phyloP scores from a whole-genome alignment of 2,113 vertebrate genomes.

The Sebastes schlegelii region DNA sequence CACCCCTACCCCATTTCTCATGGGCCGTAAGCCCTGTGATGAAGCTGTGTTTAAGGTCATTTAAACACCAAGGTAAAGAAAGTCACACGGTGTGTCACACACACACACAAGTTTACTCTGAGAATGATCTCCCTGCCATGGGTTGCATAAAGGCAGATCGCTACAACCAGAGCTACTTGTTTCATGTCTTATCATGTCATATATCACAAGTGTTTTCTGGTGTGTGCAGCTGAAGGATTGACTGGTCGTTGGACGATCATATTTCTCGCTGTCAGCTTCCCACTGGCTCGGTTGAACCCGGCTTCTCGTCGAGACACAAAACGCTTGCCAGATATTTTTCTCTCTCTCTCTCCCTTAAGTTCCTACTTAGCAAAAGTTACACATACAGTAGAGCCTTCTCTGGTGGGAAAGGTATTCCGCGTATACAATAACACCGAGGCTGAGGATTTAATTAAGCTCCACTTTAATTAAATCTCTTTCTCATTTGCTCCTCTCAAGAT shows the following conservation, averaged over 20 bases:
- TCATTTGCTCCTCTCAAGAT: conserved; percentile 31
- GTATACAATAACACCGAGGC: conserved; percentile 33
- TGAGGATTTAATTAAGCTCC: conserved; percentile 62
- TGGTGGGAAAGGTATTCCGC: conserved; percentile 15
- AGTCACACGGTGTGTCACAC: conserved; percentile 53
- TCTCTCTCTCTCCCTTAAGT: neutral
- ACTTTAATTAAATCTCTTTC: conserved; percentile 60
- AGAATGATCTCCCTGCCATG: conserved; percentile 23
- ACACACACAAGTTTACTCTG: conserved; percentile 18
- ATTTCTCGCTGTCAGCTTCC: conserved; percentile 4
- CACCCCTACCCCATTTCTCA: conserved; percentile 57
- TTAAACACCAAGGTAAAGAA: conserved; percentile 72
- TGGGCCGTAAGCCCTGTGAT: conserved; percentile 57
- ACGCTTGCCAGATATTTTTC: neutral
- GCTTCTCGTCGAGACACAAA: neutral
- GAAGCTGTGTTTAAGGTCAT: conserved; percentile 76
- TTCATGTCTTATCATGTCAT: conserved; percentile 24
- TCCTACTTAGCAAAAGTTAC: conserved; percentile 17
- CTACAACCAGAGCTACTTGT: conserved; percentile 20
- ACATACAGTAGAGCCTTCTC: conserved; percentile 11
- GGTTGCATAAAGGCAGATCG: conserved; percentile 12
- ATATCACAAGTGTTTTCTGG: conserved; percentile 27
- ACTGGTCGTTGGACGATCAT: conserved; percentile 22
- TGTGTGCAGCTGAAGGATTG: conserved; percentile 36
- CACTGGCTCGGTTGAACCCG: neutral